These are phyloP conservation scores for Hyles lineata DNA, from an alignment of 2,888 invertebrate species.

Conservation along the genomic window DNA sequence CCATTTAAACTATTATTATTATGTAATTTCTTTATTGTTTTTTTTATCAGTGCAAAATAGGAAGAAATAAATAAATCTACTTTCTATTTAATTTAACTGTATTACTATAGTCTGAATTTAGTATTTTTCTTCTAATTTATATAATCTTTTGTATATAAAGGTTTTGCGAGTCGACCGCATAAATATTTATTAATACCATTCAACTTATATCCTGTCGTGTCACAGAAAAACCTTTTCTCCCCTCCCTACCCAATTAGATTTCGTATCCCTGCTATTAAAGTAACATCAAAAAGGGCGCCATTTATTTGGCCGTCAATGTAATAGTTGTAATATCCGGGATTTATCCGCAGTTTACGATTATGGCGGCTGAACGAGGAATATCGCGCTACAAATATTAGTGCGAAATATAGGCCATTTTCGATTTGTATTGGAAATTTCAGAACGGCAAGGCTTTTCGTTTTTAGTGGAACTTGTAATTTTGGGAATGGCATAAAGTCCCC, in stretches of 20 bases:
- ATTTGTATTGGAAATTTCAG: not conserved
- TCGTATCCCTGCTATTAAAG: not conserved
- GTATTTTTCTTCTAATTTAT: too few species aligned
- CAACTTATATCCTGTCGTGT: not conserved
- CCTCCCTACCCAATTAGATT: not conserved
- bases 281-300: not conserved
- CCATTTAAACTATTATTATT: too few species aligned
- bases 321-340: slow-evolving; percentile 23
- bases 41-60: too few species aligned
- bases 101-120: too few species aligned
- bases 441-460: too few species aligned
- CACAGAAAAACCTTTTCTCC: not conserved
- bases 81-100: too few species aligned
- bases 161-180: too few species aligned
- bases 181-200: not conserved
- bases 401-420: not conserved
- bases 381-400: slow-evolving; percentile 9
- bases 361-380: not conserved
- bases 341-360: slow-evolving; percentile 14
- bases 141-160: too few species aligned
- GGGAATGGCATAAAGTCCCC: too few species aligned
- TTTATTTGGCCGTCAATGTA: slow-evolving; percentile 12
- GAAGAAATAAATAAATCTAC: too few species aligned
- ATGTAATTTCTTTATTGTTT: too few species aligned
- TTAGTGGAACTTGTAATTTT: too few species aligned